These are phyloP conservation scores for Automeris io DNA, from an alignment of 2,888 invertebrate genomes.

Conservation along the genomic window DNA sequence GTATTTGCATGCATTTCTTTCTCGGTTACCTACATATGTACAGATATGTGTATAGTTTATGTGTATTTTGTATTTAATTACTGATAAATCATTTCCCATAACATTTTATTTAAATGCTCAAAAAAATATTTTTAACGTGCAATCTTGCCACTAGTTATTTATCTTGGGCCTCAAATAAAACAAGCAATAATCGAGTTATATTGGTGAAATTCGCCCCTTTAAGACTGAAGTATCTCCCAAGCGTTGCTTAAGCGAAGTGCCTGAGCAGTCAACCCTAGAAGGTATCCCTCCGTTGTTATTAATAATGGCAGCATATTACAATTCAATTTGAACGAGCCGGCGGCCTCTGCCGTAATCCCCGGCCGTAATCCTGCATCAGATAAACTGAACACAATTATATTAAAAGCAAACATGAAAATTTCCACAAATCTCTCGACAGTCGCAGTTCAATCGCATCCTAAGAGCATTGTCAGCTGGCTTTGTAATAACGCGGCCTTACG, in stretches of 20 bases:
- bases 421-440: slow-evolving; percentile 49
- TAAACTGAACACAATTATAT: slow-evolving; percentile 71
- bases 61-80: too few species aligned
- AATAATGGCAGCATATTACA: slow-evolving; percentile 71
- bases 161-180: too few species aligned
- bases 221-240: background rate
- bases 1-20: too few species aligned
- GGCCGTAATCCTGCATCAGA: slow-evolving; percentile 46
- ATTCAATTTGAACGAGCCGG: slow-evolving; percentile 67
- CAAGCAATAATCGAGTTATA: too few species aligned
- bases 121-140: too few species aligned
- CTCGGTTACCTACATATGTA: too few species aligned
- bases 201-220: too few species aligned
- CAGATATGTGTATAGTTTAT: too few species aligned
- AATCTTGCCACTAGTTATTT: too few species aligned
- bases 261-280: slow-evolving; percentile 36
- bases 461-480: slow-evolving; percentile 51
- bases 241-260: slow-evolving; percentile 2
- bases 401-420: slow-evolving; percentile 71
- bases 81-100: too few species aligned
- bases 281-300: slow-evolving; percentile 47
- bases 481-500: slow-evolving; percentile 24
- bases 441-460: slow-evolving; percentile 46
- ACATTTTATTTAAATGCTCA: too few species aligned
- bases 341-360: slow-evolving; percentile 51